Conservation (phyloP, 2,888 invertebrate genomes). For the Caenorhabditis sinica region DNA sequence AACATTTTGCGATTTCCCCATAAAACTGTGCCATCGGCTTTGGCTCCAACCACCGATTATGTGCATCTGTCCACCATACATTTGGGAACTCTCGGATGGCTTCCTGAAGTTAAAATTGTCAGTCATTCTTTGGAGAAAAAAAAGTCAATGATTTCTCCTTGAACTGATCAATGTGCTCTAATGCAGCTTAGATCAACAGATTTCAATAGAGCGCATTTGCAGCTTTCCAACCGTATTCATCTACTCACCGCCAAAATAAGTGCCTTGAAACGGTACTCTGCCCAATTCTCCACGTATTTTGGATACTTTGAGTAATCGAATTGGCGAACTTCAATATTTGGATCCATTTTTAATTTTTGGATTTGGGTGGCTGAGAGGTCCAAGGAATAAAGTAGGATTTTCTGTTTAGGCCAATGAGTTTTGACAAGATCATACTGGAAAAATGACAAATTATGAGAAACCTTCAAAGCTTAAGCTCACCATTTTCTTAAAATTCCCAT, state of each 20-base stretch:
- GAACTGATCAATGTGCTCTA: too few species aligned
- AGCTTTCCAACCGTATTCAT: not conserved
- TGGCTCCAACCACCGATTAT: conserved; percentile 35
- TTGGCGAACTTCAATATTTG: conserved; percentile 17
- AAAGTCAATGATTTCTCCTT: too few species aligned
- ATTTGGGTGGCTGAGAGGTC: conserved; percentile 7
- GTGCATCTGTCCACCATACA: conserved; percentile 51
- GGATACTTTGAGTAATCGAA: conserved; percentile 41
- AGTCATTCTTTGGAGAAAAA: not conserved
- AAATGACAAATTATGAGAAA: not conserved
- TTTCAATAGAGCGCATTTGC: too few species aligned
- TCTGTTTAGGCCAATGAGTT: conserved; percentile 39
- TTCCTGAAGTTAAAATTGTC: conserved; percentile 7
- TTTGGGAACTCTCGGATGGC: conserved; percentile 33
- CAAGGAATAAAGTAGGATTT: conserved; percentile 30
- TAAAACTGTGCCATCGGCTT: conserved; percentile 38
- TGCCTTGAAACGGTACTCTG: conserved; percentile 51
- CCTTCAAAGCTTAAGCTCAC: not conserved
- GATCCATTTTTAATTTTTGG: conserved; percentile 4
- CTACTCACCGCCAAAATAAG: conserved; percentile 37
- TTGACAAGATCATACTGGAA: conserved; percentile 32
- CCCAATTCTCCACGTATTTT: conserved; percentile 40
- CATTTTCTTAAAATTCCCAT: conserved; percentile 34
- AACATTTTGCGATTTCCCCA: conserved; percentile 30
- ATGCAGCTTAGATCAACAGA: too few species aligned